Conservation (phyloP, 2,113 vertebrate species). For the Felis chaus region DNA sequence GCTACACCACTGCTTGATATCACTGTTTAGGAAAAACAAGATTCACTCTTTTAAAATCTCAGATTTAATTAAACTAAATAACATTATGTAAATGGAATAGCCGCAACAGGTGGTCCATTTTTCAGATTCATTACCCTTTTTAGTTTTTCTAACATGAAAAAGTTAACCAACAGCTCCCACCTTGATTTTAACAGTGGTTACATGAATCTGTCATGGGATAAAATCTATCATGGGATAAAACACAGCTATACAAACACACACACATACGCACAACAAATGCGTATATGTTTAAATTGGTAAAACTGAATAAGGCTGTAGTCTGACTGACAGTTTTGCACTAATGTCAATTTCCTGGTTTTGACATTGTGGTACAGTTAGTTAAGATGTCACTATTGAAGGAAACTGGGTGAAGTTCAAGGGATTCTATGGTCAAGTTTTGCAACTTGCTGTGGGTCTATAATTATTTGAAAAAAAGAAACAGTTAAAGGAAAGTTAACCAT, state of each 20-base stretch:
- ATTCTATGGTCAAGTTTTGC: neutral
- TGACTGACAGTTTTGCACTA: neutral
- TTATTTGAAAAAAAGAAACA: neutral
- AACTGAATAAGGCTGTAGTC: neutral
- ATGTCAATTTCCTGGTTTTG: neutral
- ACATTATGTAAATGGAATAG: neutral
- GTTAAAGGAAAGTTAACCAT: neutral
- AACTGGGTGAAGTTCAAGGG: neutral
- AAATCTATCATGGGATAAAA: neutral
- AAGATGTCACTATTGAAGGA: neutral
- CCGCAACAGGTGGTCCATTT: neutral
- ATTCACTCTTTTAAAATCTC: neutral
- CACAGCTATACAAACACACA: neutral
- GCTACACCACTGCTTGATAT: neutral
- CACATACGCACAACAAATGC: neutral
- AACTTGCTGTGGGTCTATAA: neutral
- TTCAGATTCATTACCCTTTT: neutral
- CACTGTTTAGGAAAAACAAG: neutral
- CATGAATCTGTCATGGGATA: neutral
- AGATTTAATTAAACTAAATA: neutral
- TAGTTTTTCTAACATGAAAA: neutral
- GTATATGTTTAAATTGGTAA: neutral
- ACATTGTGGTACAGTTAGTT: neutral
- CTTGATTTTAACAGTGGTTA: neutral
- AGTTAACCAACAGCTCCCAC: neutral